A percentile compares a stretch with the other conserved stretches of the same genome.
Evolutionary conservation across 2,113 vertebrate species (phyloP).

Genomic region (Hypanus sabinus): DNA sequence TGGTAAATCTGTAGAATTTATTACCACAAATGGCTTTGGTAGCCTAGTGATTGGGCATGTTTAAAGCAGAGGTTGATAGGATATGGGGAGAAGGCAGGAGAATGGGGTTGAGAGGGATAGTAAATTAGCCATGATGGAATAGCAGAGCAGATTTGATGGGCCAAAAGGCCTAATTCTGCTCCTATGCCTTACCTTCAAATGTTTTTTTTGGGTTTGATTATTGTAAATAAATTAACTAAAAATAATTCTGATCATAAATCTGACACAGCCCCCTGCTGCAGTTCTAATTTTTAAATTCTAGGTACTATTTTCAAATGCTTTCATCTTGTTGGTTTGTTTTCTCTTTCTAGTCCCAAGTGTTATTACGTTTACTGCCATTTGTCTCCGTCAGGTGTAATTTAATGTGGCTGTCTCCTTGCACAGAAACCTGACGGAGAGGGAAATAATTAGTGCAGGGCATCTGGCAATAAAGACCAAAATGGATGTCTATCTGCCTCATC

Average conservation of each 20-base stretch:
- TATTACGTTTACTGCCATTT: constrained; percentile 18
- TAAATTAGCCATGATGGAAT: too few species aligned
- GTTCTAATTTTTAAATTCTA: neutral
- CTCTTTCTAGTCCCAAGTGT: neutral
- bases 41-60: too few species aligned
- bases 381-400: constrained; percentile 25
- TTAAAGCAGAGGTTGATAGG: too few species aligned
- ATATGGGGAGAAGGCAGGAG: too few species aligned
- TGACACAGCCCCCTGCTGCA: neutral
- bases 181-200: too few species aligned
- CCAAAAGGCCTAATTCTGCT: too few species aligned
- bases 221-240: neutral
- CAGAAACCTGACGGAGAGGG: neutral
- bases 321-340: neutral
- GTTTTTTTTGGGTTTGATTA: too few species aligned
- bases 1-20: too few species aligned
- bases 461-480: neutral
- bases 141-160: too few species aligned
- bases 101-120: too few species aligned
- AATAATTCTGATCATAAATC: neutral
- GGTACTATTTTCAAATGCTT: neutral
- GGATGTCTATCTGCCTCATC: neutral
- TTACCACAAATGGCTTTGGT: too few species aligned
- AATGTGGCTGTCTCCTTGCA: neutral
- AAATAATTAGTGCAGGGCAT: neutral